Evolutionary conservation across 2,797 vertebrate species (phyloP), one percentile per base, ranked within the genome.

Genomic region (Amazonetta brasiliensis): DNA sequence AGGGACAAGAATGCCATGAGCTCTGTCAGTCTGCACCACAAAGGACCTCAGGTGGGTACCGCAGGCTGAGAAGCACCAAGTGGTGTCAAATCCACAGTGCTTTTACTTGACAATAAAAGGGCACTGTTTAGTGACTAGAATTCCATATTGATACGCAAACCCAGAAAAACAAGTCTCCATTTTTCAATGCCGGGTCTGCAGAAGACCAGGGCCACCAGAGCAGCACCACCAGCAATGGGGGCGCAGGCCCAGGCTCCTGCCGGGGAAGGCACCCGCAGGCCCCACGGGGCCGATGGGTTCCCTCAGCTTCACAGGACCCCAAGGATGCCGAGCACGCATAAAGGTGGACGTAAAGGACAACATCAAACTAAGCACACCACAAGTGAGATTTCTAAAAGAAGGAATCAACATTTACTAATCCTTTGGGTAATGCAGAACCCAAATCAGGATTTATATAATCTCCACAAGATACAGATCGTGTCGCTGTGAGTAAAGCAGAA

Each of bases 271-370:
- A 8, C 52, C 35, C 50, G 3, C 10, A 55, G 33, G 28, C 39
- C 30, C 7, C 0, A 4, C 4, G 18, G 7, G 35, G 16, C 12
- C 5, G n/a, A 62, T 2, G 54, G 33, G 41, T 3, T 62, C 64
- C 73, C 50, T 5, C 18, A 37, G 11, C 35, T 22, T 13, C 25
- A 46, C n/a, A 39, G 9, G 37, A 41, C 50, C 20, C 33, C 20
- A 4, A 20, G 37, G 48, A 50, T 20, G 54, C 59, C 21, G 26
- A 4, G 5, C 7, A 23, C 17, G 25, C 25, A 26, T 28, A 48
- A 43, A 30, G 30, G 1, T 5, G 15, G 9, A 5, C 59, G 9
- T 21, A 16, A 12, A 33, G 58, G 48, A 30, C 64, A 64, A 7
- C 41, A 8, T 2, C 2, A 25, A 21, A 37, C 66, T 33, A 16